Evolutionary conservation across 2,888 invertebrate genomes (phyloP).

Genomic region (Drosophila koepferae): DNA sequence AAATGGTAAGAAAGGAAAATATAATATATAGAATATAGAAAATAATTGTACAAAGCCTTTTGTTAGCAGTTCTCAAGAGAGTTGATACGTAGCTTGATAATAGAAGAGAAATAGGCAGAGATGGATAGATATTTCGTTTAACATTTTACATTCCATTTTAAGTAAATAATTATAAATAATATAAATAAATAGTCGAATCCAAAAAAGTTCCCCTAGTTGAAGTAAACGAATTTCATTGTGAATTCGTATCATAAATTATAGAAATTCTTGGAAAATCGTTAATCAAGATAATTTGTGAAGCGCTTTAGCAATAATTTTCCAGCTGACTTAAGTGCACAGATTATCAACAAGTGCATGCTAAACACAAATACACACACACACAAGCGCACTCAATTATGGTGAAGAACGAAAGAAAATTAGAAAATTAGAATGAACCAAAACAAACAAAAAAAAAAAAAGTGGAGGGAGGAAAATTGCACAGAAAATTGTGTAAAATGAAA

Average conservation of each 20-base stretch:
- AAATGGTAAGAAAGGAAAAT: not conserved
- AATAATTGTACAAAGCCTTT: not conserved
- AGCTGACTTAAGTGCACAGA: slow-evolving; percentile 38
- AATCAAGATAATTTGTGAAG: slow-evolving; percentile 22
- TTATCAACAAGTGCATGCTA: slow-evolving; percentile 46
- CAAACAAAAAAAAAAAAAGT: not conserved
- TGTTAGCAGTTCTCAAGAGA: too few relatives aligned
- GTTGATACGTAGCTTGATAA: too few relatives aligned
- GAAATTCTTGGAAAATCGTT: slow-evolving; percentile 2
- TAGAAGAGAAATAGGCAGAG: too few relatives aligned
- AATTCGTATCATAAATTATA: not conserved
- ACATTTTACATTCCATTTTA: too few relatives aligned
- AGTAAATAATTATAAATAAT: not conserved
- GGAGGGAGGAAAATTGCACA: slow-evolving; percentile 22
- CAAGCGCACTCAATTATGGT: slow-evolving; percentile 14
- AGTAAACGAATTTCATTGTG: not conserved
- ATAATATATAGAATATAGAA: not conserved
- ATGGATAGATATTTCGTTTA: too few relatives aligned
- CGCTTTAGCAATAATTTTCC: slow-evolving; percentile 33
- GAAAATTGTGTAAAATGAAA: slow-evolving; percentile 25
- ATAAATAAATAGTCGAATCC: not conserved
- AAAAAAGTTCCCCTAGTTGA: not conserved
- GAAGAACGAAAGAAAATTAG: slow-evolving; percentile 12
- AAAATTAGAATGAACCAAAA: slow-evolving; percentile 8
- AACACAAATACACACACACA: slow-evolving; percentile 9